phyloP scores from a whole-genome alignment of 2,113 vertebrate genomes.

The Phoxinus phoxinus region DNA sequence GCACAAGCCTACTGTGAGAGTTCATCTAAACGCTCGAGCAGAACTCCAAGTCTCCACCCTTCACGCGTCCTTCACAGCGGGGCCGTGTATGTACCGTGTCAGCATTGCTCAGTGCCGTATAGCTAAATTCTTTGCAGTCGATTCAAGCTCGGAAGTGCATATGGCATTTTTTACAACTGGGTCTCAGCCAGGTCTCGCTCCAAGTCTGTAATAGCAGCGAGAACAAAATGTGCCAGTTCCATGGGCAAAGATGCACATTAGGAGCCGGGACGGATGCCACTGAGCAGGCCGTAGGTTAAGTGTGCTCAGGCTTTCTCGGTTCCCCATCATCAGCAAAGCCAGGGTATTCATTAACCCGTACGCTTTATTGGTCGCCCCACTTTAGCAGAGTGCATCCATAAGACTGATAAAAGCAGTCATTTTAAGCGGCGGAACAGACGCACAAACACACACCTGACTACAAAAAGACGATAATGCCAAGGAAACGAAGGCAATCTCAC shows the following conservation, averaged over 20 bases:
- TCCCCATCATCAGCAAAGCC: background rate
- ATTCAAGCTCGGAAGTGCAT: background rate
- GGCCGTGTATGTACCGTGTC: background rate
- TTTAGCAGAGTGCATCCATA: slow-evolving; percentile 30
- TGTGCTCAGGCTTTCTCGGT: background rate
- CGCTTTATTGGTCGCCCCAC: slow-evolving; percentile 31
- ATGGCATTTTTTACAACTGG: slow-evolving; percentile 3
- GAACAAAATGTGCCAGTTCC: slow-evolving; percentile 24
- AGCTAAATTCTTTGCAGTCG: background rate
- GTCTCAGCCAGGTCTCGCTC: slow-evolving; percentile 21
- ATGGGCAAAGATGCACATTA: background rate
- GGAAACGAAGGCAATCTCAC: slow-evolving; percentile 40
- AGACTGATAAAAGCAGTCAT: slow-evolving; percentile 45
- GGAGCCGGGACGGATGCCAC: slow-evolving; percentile 10
- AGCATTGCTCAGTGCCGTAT: background rate
- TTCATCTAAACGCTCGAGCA: slow-evolving; percentile 7
- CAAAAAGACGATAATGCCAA: slow-evolving; percentile 26
- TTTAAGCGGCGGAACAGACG: background rate
- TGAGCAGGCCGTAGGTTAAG: background rate
- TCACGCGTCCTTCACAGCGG: slow-evolving; percentile 16
- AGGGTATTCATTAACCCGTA: slow-evolving; percentile 47
- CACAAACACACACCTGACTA: background rate
- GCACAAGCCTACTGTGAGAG: slow-evolving; percentile 18
- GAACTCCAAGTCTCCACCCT: slow-evolving; percentile 39
- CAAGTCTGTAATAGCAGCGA: background rate